Percentiles rank a stretch among this genome's conserved stretches.
phyloP scores from a whole-genome alignment of 2,113 vertebrate species.

The Mustela nigripes region DNA sequence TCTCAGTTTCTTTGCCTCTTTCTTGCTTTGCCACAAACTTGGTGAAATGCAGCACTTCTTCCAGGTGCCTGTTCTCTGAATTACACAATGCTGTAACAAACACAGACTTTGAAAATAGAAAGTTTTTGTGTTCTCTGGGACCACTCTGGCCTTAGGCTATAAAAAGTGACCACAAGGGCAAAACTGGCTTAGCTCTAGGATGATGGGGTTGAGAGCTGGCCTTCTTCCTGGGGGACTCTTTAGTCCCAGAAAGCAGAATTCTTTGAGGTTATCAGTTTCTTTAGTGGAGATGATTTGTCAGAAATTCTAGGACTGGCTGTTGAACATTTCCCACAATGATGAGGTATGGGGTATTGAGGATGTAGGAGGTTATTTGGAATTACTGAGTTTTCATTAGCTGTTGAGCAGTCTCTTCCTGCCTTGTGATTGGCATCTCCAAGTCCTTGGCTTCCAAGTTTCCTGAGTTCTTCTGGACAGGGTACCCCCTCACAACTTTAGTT shows the following conservation, averaged over 20 bases:
- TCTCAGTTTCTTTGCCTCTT: background rate
- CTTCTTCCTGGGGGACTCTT: background rate
- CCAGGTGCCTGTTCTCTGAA: background rate
- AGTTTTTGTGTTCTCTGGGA: background rate
- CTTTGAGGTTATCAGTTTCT: background rate
- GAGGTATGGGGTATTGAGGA: background rate
- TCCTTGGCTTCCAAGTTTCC: background rate
- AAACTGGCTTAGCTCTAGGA: background rate
- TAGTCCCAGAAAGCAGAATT: constrained; percentile 24
- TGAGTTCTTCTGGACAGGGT: background rate
- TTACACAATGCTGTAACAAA: background rate
- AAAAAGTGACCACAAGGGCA: background rate
- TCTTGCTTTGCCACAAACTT: background rate
- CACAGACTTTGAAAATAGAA: background rate
- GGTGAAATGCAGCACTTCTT: background rate
- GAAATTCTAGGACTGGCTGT: background rate
- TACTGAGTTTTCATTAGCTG: background rate
- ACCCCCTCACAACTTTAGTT: background rate
- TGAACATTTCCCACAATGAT: background rate
- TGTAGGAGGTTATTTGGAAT: background rate
- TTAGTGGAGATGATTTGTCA: background rate
- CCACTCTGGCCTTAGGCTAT: background rate
- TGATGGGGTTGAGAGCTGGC: background rate
- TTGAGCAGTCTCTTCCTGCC: background rate
- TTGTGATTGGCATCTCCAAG: background rate